These are phyloP conservation scores for Melanotaenia parkinsoni DNA, from an alignment of 2,797 vertebrate species.

Conservation along the genomic window DNA sequence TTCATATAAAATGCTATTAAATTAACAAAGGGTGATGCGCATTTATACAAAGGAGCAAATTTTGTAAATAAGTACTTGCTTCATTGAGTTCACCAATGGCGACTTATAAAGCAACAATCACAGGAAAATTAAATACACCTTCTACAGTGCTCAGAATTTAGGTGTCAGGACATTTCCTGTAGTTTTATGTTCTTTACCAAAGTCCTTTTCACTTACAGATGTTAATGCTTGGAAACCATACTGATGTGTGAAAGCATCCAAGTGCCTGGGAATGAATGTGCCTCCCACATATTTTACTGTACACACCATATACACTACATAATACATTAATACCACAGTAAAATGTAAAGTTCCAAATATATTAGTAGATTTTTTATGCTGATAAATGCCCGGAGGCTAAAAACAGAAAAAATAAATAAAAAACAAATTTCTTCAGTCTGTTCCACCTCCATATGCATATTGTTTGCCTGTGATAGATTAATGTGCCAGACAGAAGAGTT, in stretches of 20 bases:
- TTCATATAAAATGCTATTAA: too few species aligned
- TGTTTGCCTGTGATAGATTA: constrained; percentile 60
- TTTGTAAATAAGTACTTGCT: too few species aligned
- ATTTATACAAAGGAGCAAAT: too few species aligned
- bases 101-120: background rate
- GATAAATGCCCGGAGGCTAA: constrained; percentile 6
- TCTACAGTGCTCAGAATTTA: background rate
- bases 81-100: background rate
- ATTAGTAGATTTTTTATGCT: background rate
- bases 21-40: too few species aligned
- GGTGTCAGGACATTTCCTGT: background rate
- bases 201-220: constrained; percentile 18
- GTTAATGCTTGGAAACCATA: constrained; percentile 26
- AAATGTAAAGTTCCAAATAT: constrained; percentile 14
- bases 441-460: constrained; percentile 39
- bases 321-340: background rate
- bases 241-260: background rate
- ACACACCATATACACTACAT: background rate
- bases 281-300: too few species aligned
- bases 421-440: constrained; percentile 27
- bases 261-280: too few species aligned
- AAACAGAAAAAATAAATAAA: background rate
- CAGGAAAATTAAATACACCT: background rate
- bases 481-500: constrained; percentile 60
- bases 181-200: background rate